Evolutionary conservation across 2,113 vertebrate species (phyloP).

Genomic region (Mus pahari): DNA sequence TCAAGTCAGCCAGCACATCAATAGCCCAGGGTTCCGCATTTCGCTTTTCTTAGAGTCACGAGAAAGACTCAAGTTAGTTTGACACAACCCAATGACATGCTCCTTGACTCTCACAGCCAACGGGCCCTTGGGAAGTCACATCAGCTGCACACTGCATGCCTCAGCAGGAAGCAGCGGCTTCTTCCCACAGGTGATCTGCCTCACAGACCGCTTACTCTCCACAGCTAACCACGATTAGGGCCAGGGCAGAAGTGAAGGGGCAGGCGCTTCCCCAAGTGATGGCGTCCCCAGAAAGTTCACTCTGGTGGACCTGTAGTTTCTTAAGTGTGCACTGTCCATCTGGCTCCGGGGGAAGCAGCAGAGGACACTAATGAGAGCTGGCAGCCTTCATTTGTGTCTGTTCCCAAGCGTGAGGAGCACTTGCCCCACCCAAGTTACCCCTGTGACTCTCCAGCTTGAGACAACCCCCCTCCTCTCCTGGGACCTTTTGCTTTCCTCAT

Average conservation of each 20-base stretch:
- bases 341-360: slow-evolving; percentile 51
- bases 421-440: neutral
- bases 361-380: slow-evolving; percentile 72
- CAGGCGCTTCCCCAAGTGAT: slow-evolving; percentile 52
- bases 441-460: slow-evolving; percentile 34
- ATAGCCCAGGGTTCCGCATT: slow-evolving; percentile 72
- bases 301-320: slow-evolving; percentile 61
- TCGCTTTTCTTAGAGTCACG: slow-evolving; percentile 53
- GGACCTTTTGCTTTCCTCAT: slow-evolving; percentile 31
- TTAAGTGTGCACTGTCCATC: slow-evolving; percentile 5
- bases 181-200: slow-evolving; percentile 44
- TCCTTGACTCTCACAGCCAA: neutral
- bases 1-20: slow-evolving; percentile 47
- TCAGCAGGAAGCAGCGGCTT: slow-evolving; percentile 41
- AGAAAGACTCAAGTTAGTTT: slow-evolving; percentile 71
- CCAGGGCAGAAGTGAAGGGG: slow-evolving; percentile 33
- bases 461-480: slow-evolving; percentile 38
- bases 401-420: neutral
- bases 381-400: slow-evolving; percentile 61
- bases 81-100: slow-evolving; percentile 30
- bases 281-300: slow-evolving; percentile 61
- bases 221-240: neutral
- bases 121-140: slow-evolving; percentile 14
- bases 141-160: neutral
- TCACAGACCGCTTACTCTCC: neutral